A percentile compares a stretch with the other conserved stretches of the same genome.
Conservation (phyloP, 92 coral and sea anemone genomes). For the Epizoanthus fatuus region DNA sequence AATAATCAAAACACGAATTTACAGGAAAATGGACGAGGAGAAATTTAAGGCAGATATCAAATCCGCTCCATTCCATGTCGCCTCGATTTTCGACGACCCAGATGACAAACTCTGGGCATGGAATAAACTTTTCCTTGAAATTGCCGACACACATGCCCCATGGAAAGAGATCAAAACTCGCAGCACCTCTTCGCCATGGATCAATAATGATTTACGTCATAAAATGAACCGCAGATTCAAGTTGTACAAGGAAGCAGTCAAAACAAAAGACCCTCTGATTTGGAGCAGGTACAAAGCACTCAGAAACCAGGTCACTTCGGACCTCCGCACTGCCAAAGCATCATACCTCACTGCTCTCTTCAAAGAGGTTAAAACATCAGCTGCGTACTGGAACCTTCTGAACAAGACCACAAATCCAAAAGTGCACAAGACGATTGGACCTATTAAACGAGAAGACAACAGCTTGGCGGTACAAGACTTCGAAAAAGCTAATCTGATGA, state of each 20-base stretch:
- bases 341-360: background rate
- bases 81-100: background rate
- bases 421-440: background rate
- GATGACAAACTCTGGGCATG: background rate
- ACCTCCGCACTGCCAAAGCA: constrained; percentile 1
- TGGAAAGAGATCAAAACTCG: too few species aligned
- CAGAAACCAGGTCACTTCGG: background rate
- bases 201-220: too few species aligned
- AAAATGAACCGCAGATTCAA: too few species aligned
- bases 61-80: background rate
- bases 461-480: background rate
- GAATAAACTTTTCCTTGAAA: background rate
- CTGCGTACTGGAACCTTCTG: constrained; percentile 11
- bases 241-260: too few species aligned
- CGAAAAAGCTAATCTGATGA: background rate
- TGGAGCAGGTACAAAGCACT: background rate
- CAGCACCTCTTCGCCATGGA: too few species aligned
- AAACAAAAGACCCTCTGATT: too few species aligned
- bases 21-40: background rate
- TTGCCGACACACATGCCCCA: background rate
- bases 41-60: background rate
- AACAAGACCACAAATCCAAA: background rate
- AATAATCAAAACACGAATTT: background rate
- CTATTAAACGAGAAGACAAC: background rate
- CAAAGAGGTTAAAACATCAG: background rate